These are phyloP conservation scores for Rotaria magnacalcarata DNA, from an alignment of 2,888 invertebrate species.

Conservation along the genomic window DNA sequence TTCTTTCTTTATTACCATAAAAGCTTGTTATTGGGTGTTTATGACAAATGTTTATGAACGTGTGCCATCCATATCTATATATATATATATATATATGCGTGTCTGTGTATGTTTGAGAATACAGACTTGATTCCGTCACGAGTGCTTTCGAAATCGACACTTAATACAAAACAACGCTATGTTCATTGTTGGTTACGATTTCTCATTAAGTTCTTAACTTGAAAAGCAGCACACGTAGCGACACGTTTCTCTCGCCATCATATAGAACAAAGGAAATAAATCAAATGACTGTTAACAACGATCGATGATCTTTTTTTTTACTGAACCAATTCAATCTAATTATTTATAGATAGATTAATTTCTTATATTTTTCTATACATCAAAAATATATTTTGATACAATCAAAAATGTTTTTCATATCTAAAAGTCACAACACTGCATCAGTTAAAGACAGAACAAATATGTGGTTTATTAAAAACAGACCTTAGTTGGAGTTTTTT, in stretches of 20 bases:
- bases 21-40: background rate
- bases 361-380: too few relatives aligned
- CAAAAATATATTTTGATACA: too few relatives aligned
- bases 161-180: background rate
- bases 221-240: background rate
- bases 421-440: too few relatives aligned
- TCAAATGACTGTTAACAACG: background rate
- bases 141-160: background rate
- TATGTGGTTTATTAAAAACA: too few relatives aligned
- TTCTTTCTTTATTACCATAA: background rate
- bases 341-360: too few relatives aligned
- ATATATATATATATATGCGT: too few relatives aligned
- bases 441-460: too few relatives aligned
- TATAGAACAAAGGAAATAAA: background rate
- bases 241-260: background rate
- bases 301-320: too few relatives aligned
- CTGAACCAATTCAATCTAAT: too few relatives aligned
- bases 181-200: background rate
- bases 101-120: background rate
- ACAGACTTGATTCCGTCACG: background rate
- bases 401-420: too few relatives aligned
- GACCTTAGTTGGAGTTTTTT: too few relatives aligned
- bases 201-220: background rate
- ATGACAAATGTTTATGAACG: constrained; percentile 12
- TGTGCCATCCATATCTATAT: background rate